Evolutionary conservation across 2,888 invertebrate genomes (phyloP).

Genomic region (Agrochola circellaris): DNA sequence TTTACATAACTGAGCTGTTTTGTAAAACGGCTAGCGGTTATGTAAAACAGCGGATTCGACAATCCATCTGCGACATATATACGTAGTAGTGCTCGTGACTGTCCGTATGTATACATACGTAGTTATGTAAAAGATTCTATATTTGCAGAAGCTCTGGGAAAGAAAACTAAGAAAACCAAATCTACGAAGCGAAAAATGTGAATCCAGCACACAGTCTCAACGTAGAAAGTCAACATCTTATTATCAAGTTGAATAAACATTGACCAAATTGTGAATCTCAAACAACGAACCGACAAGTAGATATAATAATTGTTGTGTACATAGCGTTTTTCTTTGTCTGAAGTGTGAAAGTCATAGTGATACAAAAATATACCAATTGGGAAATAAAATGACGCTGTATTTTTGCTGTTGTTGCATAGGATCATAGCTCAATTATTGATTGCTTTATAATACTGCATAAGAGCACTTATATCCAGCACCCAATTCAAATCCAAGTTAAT

Average conservation of each 20-base stretch:
- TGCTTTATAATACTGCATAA: not conserved
- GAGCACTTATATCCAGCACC: no score
- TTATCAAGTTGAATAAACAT: conserved; percentile 59
- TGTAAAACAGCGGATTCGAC: no score
- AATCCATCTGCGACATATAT: no score
- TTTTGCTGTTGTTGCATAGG: not conserved
- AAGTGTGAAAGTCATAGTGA: conserved; percentile 38
- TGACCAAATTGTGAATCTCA: conserved; percentile 54
- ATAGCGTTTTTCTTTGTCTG: conserved; percentile 5
- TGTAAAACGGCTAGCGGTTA: no score
- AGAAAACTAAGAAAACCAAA: conserved; percentile 58
- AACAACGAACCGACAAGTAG: conserved; percentile 45
- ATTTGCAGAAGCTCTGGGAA: conserved; percentile 72
- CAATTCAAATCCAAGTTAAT: not conserved
- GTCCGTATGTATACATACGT: not conserved
- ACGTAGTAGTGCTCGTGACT: not conserved
- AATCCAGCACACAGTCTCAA: conserved; percentile 21
- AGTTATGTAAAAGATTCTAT: conserved; percentile 23
- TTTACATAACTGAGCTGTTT: no score
- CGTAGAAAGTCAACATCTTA: conserved; percentile 55
- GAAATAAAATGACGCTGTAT: not conserved
- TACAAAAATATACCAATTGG: conserved; percentile 6
- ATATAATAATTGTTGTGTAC: conserved; percentile 30
- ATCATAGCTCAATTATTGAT: not conserved
- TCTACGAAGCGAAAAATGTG: conserved; percentile 32